phyloP scores from a whole-genome alignment of 2,888 invertebrate genomes.

The Sminthurinus aureus region DNA sequence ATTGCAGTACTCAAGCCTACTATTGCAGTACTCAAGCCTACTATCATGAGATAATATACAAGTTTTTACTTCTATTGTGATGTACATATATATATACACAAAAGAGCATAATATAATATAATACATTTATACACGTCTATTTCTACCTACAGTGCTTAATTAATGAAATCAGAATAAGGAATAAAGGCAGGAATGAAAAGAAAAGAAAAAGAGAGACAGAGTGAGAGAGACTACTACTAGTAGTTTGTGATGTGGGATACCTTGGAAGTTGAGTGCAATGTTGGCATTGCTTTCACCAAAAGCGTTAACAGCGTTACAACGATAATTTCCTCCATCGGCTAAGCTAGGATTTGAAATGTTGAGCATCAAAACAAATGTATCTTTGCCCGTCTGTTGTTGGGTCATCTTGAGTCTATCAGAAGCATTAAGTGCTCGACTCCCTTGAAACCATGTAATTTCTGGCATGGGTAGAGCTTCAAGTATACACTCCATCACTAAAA shows the following conservation, averaged over 20 bases:
- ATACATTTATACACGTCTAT: not conserved
- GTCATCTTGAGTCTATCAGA: conserved; percentile 89
- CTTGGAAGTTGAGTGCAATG: conserved; percentile 99
- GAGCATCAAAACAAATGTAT: conserved; percentile 88
- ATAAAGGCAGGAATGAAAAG: not conserved
- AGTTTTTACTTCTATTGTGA: too few relatives aligned
- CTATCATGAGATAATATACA: too few relatives aligned
- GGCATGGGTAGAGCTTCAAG: conserved; percentile 95
- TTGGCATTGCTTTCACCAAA: conserved; percentile 99
- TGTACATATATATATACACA: too few relatives aligned
- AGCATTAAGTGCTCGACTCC: conserved; percentile 81
- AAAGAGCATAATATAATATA: not conserved
- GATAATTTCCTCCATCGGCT: conserved; percentile 97
- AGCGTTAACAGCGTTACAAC: conserved; percentile 98
- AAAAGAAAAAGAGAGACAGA: not conserved
- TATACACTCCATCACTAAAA: conserved; percentile 93
- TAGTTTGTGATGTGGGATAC: conserved; percentile 68
- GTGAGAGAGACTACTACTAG: not conserved
- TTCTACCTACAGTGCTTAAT: not conserved
- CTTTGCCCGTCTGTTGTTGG: conserved; percentile 86
- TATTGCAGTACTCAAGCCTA: too few relatives aligned
- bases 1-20: too few relatives aligned
- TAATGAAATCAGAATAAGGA: not conserved
- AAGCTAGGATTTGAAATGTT: conserved; percentile 95
- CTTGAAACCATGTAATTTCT: conserved; percentile 95